These are phyloP conservation scores for Gymnoscopelus microlampas DNA, from an alignment of 2,797 vertebrate genomes.

Conservation along the genomic window DNA sequence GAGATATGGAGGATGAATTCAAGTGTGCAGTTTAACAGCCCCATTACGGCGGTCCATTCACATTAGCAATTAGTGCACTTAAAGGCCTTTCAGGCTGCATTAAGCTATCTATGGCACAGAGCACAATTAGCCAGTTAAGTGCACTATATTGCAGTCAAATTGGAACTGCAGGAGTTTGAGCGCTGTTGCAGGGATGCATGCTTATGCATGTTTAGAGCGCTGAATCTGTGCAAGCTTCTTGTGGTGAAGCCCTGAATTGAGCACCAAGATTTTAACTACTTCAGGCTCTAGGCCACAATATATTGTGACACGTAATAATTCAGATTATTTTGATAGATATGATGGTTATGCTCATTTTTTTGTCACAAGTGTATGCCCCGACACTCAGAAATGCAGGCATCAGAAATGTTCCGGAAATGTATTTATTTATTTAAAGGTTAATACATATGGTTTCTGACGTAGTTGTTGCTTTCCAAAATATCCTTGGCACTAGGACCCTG, in stretches of 20 bases:
- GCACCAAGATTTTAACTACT: conserved; percentile 20
- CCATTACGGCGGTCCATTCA: conserved; percentile 36
- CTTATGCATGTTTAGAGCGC: conserved; percentile 31
- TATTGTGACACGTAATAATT: no score
- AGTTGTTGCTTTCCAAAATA: no score
- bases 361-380: no score
- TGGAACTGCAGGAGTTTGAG: conserved; percentile 37
- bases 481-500: no score
- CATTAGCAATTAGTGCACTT: conserved; percentile 72
- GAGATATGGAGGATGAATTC: conserved; percentile 47
- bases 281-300: not conserved
- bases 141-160: conserved; percentile 34
- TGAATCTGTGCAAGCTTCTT: conserved; percentile 23
- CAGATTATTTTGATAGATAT: no score
- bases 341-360: no score
- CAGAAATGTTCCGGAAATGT: no score
- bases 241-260: conserved; percentile 6
- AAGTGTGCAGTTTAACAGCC: conserved; percentile 59
- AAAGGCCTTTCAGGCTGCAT: conserved; percentile 64
- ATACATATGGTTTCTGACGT: no score
- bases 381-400: no score
- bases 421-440: no score
- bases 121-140: conserved; percentile 52
- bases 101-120: conserved; percentile 60
- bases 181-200: conserved; percentile 34